Base-by-base conservation (phyloP, 2,113 vertebrate species). In the Corythornis madagascariensis region DNA sequence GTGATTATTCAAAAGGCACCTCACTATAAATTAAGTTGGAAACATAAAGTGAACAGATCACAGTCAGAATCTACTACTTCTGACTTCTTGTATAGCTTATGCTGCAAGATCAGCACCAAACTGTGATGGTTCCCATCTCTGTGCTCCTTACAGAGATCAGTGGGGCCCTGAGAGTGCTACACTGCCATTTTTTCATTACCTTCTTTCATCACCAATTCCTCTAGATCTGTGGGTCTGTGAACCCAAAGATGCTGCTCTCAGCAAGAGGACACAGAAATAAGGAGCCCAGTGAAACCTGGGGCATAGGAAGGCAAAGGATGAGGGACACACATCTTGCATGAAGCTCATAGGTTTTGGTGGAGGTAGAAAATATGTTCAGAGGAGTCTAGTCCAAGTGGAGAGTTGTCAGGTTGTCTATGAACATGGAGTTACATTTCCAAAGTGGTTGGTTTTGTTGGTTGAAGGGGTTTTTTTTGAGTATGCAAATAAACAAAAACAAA, bases 161-260 rank as follows among this genome's bases (percentile, higher is more conserved):
- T 16, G 47, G 24, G 28, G 26, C 15, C 25, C 47, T 24, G 9
- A 43, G 11, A 86, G 12, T n/a, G 26, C 28, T 67, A 4, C 6
- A 72, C 24, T 12, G 11, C 3, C 1, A 5, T 35, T 59, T 76
- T 88, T n/a, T 60, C 59, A 59, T 1, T 56, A 25, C 28, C 25
- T 80, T 72, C 73, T 43, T 80, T 38, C 35, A 28, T 69, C 76
- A 60, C 29, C 31, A 60, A 0, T 64, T 91, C 19, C 38, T 79
- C 50, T 35, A 72, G 28, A 60, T 60, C 11, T 2, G 1, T 66
- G 84, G 65, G 10, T 65, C 90, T 78, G 61, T 66, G 61, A 89
- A 15, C 29, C 20, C 14, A 61, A 81, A 74, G 78, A 70, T 76
- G 52, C 16, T 0, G 0, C 8, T 59, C 55, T 43, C 1, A 0